A percentile compares a stretch with the other conserved stretches of the same genome.
phyloP scores from a whole-genome alignment of 2,797 vertebrate species.

The Sylvia borin region DNA sequence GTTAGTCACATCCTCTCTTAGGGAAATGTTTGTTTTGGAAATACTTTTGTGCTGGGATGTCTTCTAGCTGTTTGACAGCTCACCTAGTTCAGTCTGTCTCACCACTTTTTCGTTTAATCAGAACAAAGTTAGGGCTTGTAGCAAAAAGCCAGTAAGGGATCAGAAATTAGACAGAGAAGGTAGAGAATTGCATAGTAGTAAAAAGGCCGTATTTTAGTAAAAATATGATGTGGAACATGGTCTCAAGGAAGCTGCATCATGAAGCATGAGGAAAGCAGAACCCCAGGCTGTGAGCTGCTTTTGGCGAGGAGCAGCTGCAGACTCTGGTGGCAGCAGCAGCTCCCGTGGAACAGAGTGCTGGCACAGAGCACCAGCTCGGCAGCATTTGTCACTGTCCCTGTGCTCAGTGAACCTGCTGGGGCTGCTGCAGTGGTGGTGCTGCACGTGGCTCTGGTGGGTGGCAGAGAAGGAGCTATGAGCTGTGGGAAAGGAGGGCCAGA shows the following conservation, averaged over 20 bases:
- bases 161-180: neutral
- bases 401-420: neutral
- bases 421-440: neutral
- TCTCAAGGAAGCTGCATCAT: neutral
- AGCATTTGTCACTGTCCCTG: accelerated
- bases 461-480: neutral
- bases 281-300: neutral
- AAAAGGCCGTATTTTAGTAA: neutral
- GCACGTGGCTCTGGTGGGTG: neutral
- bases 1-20: neutral
- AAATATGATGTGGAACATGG: neutral
- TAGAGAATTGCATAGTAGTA: neutral
- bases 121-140: neutral
- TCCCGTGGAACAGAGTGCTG: accelerated
- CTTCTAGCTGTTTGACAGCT: neutral
- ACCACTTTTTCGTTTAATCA: neutral
- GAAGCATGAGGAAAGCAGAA: neutral
- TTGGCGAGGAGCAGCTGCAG: neutral
- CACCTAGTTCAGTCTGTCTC: neutral
- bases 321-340: neutral
- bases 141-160: neutral
- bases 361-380: neutral
- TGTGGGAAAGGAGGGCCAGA: neutral
- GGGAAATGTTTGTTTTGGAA: neutral
- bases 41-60: neutral